Evolutionary conservation across 2,113 vertebrate genomes (phyloP), one percentile per base, ranked within the genome.

Genomic region (Turdus rufiventris): DNA sequence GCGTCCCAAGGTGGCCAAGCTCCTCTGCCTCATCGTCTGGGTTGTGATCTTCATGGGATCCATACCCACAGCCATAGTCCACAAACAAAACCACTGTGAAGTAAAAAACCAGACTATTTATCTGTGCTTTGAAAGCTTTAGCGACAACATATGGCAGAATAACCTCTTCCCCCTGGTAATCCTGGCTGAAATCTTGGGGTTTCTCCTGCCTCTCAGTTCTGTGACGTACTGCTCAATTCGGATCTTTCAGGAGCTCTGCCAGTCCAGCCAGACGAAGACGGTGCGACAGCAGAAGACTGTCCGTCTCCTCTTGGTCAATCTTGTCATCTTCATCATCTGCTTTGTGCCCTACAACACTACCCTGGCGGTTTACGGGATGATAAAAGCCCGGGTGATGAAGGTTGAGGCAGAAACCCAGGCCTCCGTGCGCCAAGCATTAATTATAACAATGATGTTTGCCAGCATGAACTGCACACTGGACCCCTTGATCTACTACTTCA

Each of bases 401-500:
- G 97, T 95, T 18, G 80, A 90, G 12, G 2, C 5, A 6, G 20
- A 21, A 21, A 94, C 88, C 14, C 92, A 81, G 53, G 15, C 11
- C 6, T 92, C 50, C 0, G 94, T 98, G 70, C 98, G 98, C 62
- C 20, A 80, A 3, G 95, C 90, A 3, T 93, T 98, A 62, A 98
- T 98, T 63, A 70, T 82, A 5, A 96, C 96, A 0, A 97, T 98
- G 91, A 84, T 98, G 60, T 40, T 98, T 81, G 97, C 98, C 67
- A 95, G 98, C 54, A 96, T 97, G 96, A 98, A 98, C 96, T 98
- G 98, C 58, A 97, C 36, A 2, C 94, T 98, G 82, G 98, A 98
- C 73, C 98, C 98, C 14, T 62, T 98, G 67, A 96, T 98, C 74
- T 98, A 98, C 85, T 98, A 98, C 91, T 98, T 98, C 14, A 98